Evolutionary conservation across 2,888 invertebrate genomes (phyloP).

Genomic region (Agrotis clavis): DNA sequence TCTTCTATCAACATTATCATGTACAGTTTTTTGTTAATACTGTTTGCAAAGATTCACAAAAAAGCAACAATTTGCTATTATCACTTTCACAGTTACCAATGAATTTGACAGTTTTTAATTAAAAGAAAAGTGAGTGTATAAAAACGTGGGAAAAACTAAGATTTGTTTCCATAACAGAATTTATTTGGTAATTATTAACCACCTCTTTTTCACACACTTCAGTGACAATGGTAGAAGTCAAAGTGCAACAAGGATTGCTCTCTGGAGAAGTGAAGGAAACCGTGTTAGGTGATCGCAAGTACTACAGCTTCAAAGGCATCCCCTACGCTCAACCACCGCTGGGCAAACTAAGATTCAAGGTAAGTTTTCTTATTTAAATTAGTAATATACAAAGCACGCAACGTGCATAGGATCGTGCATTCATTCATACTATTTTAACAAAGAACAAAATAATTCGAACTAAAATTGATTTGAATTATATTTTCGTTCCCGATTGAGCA

Average conservation of each 20-base stretch:
- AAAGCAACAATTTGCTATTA: background rate
- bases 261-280: conserved; percentile 65
- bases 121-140: too few relatives aligned
- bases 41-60: background rate
- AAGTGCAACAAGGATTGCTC: conserved; percentile 69
- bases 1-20: background rate
- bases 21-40: background rate
- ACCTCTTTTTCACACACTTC: conserved; percentile 3
- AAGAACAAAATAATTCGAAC: background rate
- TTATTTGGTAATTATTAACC: background rate
- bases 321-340: conserved; percentile 89
- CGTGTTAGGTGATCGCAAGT: conserved; percentile 64
- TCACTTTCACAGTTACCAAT: background rate
- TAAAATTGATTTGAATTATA: too few relatives aligned
- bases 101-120: background rate
- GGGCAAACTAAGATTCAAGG: conserved; percentile 86
- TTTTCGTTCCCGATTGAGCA: too few relatives aligned
- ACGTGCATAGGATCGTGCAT: background rate
- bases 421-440: background rate
- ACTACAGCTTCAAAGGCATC: conserved; percentile 81
- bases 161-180: background rate
- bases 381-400: too few relatives aligned
- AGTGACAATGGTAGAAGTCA: conserved; percentile 60
- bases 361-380: conserved; percentile 49
- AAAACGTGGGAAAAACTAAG: too few relatives aligned